Base-by-base conservation (phyloP, 2,797 vertebrate genomes). In the Coreius guichenoti region DNA sequence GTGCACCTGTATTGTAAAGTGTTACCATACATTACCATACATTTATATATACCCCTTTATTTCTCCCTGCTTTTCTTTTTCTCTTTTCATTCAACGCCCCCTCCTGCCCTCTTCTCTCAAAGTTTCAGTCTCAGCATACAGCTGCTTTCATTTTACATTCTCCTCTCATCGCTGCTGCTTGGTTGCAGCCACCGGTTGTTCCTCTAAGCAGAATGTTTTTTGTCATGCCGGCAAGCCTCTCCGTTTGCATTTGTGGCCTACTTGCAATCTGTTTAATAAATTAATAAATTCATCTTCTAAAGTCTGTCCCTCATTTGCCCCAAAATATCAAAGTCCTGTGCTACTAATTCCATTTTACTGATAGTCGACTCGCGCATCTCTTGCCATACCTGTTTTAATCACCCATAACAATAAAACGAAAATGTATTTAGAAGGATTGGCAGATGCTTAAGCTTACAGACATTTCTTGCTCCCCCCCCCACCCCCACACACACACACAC, bases 101-200 rank as follows among this genome's bases (percentile, higher is more conserved):
- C 74, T 87, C 88, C 81, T 47, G 81, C 83, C 81, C 65, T 90
- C 89, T 89, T 83, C 89, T 81, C 72, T 80, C 39, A 77, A 78
- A 85, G 58, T 69, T 56, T 56, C 54, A 21, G 39, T 93, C 93
- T 92, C 91, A 90, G 91, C 92, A 90, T 92, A 93, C 94, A 95
- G 95, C 94, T 94, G 45, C 94, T 87, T 93, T 96, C 94, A 95
- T 96, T 95, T 96, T 95, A 95, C 93, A 94, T 92, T 93, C 90
- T 88, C 83, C 87, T 87, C 92, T 95, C 89, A 93, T 94, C 86
- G 94, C 94, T 92, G 92, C 94, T 96, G 92, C 92, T 94, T 92
- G 77, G 86, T 93, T 94, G 92, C 93, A 91, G 93, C 91, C 91
- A 84, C 67, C 29, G 65, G 92, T 92, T 87, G 93, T 91, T 91